Conservation (phyloP, 1,140 invertebrate species). For the Pseudomyrmex dendroicus region DNA sequence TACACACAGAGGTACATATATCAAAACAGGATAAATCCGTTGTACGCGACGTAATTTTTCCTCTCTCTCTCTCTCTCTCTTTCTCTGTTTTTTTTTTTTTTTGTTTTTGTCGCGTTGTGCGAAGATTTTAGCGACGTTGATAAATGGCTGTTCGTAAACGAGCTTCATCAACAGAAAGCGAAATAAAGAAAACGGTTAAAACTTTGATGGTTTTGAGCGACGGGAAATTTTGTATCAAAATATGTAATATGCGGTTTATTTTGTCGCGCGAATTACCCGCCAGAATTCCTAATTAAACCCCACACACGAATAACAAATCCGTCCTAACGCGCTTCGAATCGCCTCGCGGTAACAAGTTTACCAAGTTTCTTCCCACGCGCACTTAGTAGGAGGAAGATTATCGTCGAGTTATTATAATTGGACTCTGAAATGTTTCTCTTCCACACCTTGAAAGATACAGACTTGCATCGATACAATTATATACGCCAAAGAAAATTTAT, state of each 20-base stretch:
- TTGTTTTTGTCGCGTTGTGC: background rate
- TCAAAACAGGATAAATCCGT: constrained; percentile 23
- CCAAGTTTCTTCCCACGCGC: constrained; percentile 60
- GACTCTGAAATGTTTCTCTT: constrained; percentile 15
- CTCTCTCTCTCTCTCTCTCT: too few relatives aligned
- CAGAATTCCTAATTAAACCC: constrained; percentile 70
- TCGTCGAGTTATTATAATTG: constrained; percentile 54
- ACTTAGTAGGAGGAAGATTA: constrained; percentile 55
- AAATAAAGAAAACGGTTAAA: background rate
- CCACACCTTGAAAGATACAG: background rate
- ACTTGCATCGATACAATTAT: constrained; percentile 18
- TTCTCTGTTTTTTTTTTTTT: background rate
- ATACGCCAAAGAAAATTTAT: background rate
- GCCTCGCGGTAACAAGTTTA: constrained; percentile 63
- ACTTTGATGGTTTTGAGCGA: constrained; percentile 36
- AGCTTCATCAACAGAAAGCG: constrained; percentile 25
- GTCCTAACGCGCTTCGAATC: constrained; percentile 52
- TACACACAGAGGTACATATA: constrained; percentile 1
- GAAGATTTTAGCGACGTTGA: constrained; percentile 56
- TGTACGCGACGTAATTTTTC: background rate
- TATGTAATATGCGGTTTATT: constrained; percentile 53
- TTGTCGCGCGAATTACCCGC: constrained; percentile 42
- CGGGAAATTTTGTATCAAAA: constrained; percentile 49
- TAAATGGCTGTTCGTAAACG: constrained; percentile 53
- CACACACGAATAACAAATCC: constrained; percentile 66